Percentiles rank a stretch among this genome's conserved stretches.
These are phyloP conservation scores for Myrmophylax atrothorax DNA, from an alignment of 2,113 vertebrate species.

Conservation along the genomic window DNA sequence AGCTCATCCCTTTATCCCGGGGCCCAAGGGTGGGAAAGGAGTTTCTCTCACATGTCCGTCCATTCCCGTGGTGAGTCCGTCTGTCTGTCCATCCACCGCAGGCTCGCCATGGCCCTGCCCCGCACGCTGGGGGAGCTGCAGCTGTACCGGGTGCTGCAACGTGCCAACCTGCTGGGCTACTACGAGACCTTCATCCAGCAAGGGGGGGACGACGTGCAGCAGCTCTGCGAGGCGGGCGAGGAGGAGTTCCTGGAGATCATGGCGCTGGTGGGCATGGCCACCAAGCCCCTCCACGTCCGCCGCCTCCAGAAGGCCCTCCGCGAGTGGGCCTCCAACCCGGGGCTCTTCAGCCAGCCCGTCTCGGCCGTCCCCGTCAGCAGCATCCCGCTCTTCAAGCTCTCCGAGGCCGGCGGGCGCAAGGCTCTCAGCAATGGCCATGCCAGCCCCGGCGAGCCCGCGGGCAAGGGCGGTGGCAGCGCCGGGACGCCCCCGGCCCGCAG, in stretches of 20 bases:
- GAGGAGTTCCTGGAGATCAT: conserved; percentile 99
- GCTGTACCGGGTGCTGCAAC: conserved; percentile 94
- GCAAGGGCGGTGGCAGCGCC: conserved; percentile 66
- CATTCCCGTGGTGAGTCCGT: background rate
- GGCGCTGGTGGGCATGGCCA: conserved; percentile 98
- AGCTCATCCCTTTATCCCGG: accelerated
- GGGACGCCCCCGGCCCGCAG: conserved; percentile 82
- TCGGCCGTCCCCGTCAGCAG: conserved; percentile 84
- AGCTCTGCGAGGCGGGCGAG: conserved; percentile 95
- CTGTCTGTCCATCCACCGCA: background rate
- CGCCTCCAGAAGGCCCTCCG: conserved; percentile 94
- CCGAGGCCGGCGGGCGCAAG: conserved; percentile 81
- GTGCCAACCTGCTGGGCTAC: conserved; percentile 94
- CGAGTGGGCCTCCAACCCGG: conserved; percentile 95
- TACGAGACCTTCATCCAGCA: conserved; percentile 99
- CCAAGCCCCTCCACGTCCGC: conserved; percentile 95
- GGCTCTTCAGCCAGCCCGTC: conserved; percentile 91
- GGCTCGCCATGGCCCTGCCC: conserved; percentile 88
- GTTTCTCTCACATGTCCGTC: accelerated
- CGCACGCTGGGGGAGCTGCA: conserved; percentile 96
- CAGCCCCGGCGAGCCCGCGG: conserved; percentile 76
- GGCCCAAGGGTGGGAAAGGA: background rate
- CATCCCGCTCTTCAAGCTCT: conserved; percentile 92
- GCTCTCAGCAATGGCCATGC: conserved; percentile 85
- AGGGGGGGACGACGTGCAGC: conserved; percentile 96